Evolutionary conservation across 92 coral and sea anemone genomes (phyloP), one percentile per base, ranked within the genome.

Genomic region (Siderastrea radians): DNA sequence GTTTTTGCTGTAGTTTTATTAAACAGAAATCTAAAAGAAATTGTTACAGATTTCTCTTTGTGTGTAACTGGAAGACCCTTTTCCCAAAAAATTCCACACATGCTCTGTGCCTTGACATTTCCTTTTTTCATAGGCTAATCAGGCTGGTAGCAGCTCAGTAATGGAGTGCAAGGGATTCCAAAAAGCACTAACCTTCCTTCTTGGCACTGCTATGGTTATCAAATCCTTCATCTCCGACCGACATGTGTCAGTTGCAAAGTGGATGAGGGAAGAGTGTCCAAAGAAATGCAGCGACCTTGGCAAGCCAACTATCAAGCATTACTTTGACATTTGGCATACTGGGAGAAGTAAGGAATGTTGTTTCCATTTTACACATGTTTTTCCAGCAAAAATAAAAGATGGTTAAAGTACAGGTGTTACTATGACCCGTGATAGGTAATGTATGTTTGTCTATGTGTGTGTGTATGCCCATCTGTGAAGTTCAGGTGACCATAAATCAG

Each of bases 251-350:
- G 89, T 89, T 13, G 75, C 86, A 50, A 93, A 86, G 75, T 90
- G 95, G 93, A 93, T 93, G 95, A 89, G 82, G 68, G 93, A 86
- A 7, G 83, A 81, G 4, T 85, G 89, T 38, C 91, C 95, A 3
- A 74, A 75, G 50, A 78, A 55, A 61, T 92, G 95, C 73, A 78
- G 85, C 15, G 77, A 86, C 17, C 79, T 90, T 16, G 89, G 92
- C 16, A 92, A 89, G 65, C 95, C 93, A 11, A 49, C 59, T 8
- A 84, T 89, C 51, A 70, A 89, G 43, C 95, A 89, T 69, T 89
- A 84, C 50, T 92, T 89, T 84, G 93, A 92, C 79, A n/a, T 92
- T 48, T 92, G 94, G 94, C 94, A 92, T 68, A 92, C 88, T 75
- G 87, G 89, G 5, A 89, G 89, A 80, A 92, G 90, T 89, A 84